These are phyloP conservation scores for Tribolium madens DNA, from an alignment of 1,140 invertebrate species.

Conservation along the genomic window DNA sequence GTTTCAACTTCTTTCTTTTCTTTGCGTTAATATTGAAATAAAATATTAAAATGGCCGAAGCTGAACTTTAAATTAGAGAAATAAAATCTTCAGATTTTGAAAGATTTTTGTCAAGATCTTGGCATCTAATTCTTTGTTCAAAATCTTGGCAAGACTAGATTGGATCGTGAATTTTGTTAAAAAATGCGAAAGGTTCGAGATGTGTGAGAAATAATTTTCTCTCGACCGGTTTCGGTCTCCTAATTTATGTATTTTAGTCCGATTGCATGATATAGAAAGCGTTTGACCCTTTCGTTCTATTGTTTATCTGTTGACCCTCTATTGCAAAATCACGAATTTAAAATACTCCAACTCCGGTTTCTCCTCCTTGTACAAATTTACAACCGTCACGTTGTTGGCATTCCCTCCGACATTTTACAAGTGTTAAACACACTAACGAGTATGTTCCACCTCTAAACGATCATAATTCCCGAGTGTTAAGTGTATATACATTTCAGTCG, in stretches of 20 bases:
- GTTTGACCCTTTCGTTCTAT: neutral
- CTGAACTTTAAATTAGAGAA: too few relatives aligned
- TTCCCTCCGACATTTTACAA: conserved; percentile 9
- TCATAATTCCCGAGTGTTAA: neutral
- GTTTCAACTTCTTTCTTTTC: too few relatives aligned
- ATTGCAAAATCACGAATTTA: neutral
- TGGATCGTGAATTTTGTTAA: too few relatives aligned
- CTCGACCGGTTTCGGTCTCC: neutral
- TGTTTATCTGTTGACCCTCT: neutral
- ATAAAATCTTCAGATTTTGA: too few relatives aligned
- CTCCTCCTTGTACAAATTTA: neutral
- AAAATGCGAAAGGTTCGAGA: too few relatives aligned
- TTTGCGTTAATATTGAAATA: too few relatives aligned
- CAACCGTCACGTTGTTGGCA: conserved; percentile 5
- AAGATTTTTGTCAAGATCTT: too few relatives aligned
- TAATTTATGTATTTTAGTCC: neutral
- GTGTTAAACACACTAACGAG: neutral
- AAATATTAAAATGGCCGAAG: too few relatives aligned
- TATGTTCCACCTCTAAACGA: neutral
- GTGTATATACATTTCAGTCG: neutral
- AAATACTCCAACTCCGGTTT: neutral
- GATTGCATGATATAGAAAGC: neutral
- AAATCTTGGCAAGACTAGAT: too few relatives aligned
- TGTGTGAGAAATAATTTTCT: too few relatives aligned
- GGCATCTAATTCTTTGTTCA: too few relatives aligned